Percentiles rank a stretch among this genome's conserved stretches.
Conservation (phyloP, 1,140 invertebrate species). For the Cydia fagiglandana region DNA sequence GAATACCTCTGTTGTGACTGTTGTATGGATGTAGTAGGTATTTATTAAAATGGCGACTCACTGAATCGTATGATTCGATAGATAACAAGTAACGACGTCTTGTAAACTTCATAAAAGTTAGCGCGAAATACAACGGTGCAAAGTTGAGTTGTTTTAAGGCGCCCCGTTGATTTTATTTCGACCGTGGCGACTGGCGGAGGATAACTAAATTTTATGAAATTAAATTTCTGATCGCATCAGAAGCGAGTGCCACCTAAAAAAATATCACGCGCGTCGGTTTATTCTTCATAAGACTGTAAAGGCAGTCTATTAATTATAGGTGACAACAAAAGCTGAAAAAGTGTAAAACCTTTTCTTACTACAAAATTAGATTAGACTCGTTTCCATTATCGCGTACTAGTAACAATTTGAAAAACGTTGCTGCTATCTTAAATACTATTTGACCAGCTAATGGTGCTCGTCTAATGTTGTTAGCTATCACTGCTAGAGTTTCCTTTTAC, state of each 20-base stretch:
- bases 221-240: not conserved
- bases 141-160: constrained; percentile 4
- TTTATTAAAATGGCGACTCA: constrained; percentile 1
- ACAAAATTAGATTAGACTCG: too few relatives aligned
- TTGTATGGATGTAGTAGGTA: not conserved
- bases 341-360: too few relatives aligned
- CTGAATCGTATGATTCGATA: not conserved
- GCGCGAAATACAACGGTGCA: not conserved
- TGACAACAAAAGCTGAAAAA: too few relatives aligned
- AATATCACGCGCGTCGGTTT: not conserved
- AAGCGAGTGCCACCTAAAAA: not conserved
- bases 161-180: not conserved
- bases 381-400: not conserved
- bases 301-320: too few relatives aligned
- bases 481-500: not conserved
- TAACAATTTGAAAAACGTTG: not conserved
- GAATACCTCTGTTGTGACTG: not conserved
- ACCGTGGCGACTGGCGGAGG: not conserved
- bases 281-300: too few relatives aligned
- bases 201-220: not conserved
- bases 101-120: constrained; percentile 14
- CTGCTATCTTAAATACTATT: not conserved
- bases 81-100: constrained; percentile 14
- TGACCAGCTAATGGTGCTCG: not conserved
- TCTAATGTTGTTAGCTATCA: not conserved